Conservation (phyloP, 2,888 invertebrate genomes). For the Andrena camellia region DNA sequence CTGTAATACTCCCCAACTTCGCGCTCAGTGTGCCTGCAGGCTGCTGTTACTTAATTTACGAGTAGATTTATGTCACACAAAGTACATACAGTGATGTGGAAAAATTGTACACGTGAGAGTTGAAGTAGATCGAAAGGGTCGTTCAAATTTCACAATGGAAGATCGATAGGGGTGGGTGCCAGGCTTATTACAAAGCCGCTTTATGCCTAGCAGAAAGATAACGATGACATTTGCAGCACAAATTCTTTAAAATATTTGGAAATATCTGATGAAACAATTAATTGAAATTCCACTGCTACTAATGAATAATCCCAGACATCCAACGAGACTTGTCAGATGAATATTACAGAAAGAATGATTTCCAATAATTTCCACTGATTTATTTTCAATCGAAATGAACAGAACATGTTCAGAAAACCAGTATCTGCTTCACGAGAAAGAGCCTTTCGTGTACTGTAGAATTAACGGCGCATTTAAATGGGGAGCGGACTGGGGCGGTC, state of each 20-base stretch:
- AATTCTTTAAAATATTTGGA: neutral
- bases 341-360: neutral
- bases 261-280: neutral
- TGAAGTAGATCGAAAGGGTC: too few relatives aligned
- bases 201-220: too few relatives aligned
- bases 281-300: neutral
- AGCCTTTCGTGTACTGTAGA: conserved; percentile 14
- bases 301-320: neutral
- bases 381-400: neutral
- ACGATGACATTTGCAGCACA: neutral
- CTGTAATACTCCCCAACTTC: too few relatives aligned
- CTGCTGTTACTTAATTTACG: too few relatives aligned
- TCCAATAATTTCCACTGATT: neutral
- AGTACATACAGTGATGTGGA: too few relatives aligned
- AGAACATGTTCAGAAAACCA: neutral
- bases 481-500: conserved; percentile 36
- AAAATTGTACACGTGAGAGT: too few relatives aligned
- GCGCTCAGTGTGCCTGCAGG: too few relatives aligned
- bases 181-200: too few relatives aligned
- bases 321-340: neutral
- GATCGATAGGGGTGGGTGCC: too few relatives aligned
- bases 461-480: conserved; percentile 54
- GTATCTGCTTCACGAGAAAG: neutral
- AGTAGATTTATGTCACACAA: too few relatives aligned
- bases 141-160: too few relatives aligned